Percentiles rank a stretch among this genome's conserved stretches.
phyloP scores from a whole-genome alignment of 1,140 invertebrate species.

The Sarcophaga bullata region DNA sequence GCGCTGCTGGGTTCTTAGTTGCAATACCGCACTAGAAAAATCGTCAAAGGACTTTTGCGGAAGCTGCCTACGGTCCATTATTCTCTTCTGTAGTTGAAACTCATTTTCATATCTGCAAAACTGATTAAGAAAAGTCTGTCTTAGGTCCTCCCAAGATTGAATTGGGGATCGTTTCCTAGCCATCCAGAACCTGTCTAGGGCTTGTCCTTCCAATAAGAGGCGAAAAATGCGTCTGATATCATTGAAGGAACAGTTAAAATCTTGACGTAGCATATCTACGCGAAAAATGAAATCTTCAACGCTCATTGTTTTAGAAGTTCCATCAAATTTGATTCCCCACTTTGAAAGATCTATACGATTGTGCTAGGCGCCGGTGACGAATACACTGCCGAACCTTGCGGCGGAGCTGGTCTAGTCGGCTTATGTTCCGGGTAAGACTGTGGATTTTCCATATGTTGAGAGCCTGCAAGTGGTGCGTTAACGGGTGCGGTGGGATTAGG shows the following conservation, averaged over 20 bases:
- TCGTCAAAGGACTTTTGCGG: conserved; percentile 10
- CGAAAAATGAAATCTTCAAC: too few species aligned
- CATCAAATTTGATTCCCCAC: conserved; percentile 7
- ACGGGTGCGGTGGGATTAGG: background rate
- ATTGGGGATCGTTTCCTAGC: background rate
- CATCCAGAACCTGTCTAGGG: conserved; percentile 2
- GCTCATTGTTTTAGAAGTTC: background rate
- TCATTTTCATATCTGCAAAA: background rate
- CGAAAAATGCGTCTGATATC: too few species aligned
- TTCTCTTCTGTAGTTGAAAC: background rate
- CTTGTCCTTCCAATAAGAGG: too few species aligned
- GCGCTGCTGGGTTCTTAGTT: background rate
- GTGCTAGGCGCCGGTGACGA: too few species aligned
- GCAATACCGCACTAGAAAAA: background rate
- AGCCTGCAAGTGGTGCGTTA: background rate
- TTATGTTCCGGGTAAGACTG: background rate
- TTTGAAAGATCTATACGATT: background rate
- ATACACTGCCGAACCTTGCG: background rate
- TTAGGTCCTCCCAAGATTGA: background rate
- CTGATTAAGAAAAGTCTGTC: background rate
- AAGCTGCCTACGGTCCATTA: background rate
- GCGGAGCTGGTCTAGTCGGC: background rate
- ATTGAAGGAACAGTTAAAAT: too few species aligned
- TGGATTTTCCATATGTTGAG: too few species aligned
- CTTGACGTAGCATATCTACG: too few species aligned